Conservation (phyloP, 2,797 vertebrate genomes). For the Buceros bicornis region DNA sequence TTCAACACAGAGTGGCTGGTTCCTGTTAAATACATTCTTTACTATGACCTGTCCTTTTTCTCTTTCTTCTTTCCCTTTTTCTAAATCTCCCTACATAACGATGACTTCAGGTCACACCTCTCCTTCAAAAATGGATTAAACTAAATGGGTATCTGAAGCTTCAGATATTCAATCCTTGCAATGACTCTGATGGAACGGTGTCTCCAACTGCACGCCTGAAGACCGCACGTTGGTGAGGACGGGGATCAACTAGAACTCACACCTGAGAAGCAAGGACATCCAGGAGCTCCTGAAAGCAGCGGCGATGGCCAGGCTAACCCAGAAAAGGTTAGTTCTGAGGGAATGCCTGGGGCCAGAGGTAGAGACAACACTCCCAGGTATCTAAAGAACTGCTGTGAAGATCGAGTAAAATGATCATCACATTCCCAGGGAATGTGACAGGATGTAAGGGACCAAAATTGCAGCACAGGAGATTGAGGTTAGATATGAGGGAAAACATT, state of each 20-base stretch:
- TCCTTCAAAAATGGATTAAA: not conserved
- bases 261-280: not conserved
- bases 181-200: not conserved
- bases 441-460: not conserved
- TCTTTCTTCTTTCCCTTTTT: not conserved
- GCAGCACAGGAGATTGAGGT: not conserved
- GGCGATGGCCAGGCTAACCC: not conserved
- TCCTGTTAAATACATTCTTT: not conserved
- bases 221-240: not conserved
- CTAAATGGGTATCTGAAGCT: not conserved
- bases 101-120: not conserved
- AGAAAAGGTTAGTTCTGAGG: not conserved
- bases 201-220: not conserved
- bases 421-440: not conserved
- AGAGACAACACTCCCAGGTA: not conserved
- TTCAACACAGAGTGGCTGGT: not conserved
- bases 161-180: not conserved
- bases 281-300: not conserved
- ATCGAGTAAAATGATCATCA: not conserved
- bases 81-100: not conserved
- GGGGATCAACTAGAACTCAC: not conserved
- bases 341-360: not conserved
- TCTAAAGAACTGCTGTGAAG: not conserved
- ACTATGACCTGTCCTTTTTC: not conserved
- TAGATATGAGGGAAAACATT: not conserved